Base-by-base conservation (phyloP, 2,888 invertebrate genomes). In the Stomorhina lunata region DNA sequence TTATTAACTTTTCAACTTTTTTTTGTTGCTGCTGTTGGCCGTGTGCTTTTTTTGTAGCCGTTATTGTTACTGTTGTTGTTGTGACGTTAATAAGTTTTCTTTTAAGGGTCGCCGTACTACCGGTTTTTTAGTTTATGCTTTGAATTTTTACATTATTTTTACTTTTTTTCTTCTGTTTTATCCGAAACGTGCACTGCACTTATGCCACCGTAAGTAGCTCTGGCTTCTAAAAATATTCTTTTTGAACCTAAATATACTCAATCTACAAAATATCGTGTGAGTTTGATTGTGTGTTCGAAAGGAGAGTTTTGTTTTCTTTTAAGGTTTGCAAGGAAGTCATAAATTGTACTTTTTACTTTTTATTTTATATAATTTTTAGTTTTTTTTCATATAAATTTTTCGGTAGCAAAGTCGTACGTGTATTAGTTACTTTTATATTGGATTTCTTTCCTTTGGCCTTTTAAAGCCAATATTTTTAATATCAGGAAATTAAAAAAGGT, bases 291-390 rank as follows among this genome's bases (percentile, higher is more conserved):
- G 12, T 69, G 29, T 63, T 27, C 34, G 17, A 12, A 45, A 63
- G 34, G 63, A 65, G 22, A 40, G 63, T 75, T 17, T n/a, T 50
- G 25, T 50, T 55, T 32, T 65, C 32, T 32, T 73, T 32, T 25
- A 61, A 61, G 22, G 34, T 12, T 40, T 37, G 72, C 63, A 53
- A 85, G 86, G 86, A 86, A 86, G 86, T 86, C 84, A 84, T 86
- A 86, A 86, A 86, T 86, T 85, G 80, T 79, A 37, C 20, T 59
- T 43, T 80, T 53, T 25, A 43, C 43, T 75, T 75, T 65, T 55
- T 22, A 20, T 29, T 61, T 50, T 22, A 20, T 65, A 43, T 43
- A 63, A 53, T 72, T 29, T 53, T 72, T n/a, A n/a, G n/a, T n/a
- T 25, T 25, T 63, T 15, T 22, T 40, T 15, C 40, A 12, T 32